Conservation (phyloP, 2,888 invertebrate genomes). For the Harpalus rubripes region DNA sequence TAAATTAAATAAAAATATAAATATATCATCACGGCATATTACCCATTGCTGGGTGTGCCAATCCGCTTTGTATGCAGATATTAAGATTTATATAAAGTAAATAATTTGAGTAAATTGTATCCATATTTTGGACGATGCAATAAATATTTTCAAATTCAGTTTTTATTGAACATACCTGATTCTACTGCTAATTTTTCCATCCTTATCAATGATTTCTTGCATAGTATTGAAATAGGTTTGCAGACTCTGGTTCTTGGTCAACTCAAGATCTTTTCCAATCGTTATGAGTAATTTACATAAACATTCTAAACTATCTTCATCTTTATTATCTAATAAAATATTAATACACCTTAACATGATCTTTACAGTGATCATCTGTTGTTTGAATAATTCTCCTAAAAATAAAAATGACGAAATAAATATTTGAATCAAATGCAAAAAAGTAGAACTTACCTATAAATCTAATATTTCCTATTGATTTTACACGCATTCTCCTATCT, state of each 20-base stretch:
- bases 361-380: constrained; percentile 91
- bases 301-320: constrained; percentile 96
- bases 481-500: constrained; percentile 87
- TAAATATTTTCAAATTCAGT: too few species aligned
- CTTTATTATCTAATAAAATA: constrained; percentile 85
- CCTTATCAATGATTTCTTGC: constrained; percentile 85
- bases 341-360: constrained; percentile 94
- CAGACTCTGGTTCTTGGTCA: constrained; percentile 78
- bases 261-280: constrained; percentile 91
- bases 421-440: constrained; percentile 18
- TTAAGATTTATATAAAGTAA: too few species aligned
- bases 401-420: constrained; percentile 73
- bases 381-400: constrained; percentile 94
- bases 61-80: too few species aligned
- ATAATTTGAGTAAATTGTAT: too few species aligned
- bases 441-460: constrained; percentile 77
- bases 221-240: constrained; percentile 83
- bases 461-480: constrained; percentile 94
- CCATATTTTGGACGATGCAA: too few species aligned
- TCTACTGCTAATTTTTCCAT: constrained; percentile 83
- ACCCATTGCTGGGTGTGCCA: too few species aligned
- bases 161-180: constrained; percentile 74
- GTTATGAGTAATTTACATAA: constrained; percentile 94
- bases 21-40: too few species aligned
- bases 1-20: too few species aligned